phyloP scores from a whole-genome alignment of 2,113 vertebrate species.

The Kryptolebias marmoratus region DNA sequence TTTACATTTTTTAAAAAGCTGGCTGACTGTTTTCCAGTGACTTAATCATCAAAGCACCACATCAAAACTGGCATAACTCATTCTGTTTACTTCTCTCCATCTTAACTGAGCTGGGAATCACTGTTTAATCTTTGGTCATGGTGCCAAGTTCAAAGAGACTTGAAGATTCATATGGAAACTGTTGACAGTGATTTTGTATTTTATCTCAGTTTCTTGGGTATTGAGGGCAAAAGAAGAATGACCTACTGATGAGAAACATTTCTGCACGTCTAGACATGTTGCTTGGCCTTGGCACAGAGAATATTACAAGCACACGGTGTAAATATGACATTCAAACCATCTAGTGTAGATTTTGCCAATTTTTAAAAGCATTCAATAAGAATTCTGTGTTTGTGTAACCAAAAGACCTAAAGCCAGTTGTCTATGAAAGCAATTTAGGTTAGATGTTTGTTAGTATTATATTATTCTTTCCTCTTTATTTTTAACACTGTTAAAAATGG shows the following conservation, averaged over 20 bases:
- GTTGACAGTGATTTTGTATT: background rate
- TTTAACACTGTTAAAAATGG: background rate
- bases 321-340: too few relatives aligned
- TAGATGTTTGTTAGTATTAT: background rate
- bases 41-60: slow-evolving; percentile 15
- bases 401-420: background rate
- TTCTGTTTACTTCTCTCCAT: slow-evolving; percentile 22
- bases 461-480: background rate
- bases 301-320: slow-evolving; percentile 40
- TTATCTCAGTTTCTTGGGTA: slow-evolving; percentile 13
- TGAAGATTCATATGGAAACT: slow-evolving; percentile 30
- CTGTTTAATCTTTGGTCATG: slow-evolving; percentile 40
- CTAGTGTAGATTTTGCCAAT: background rate
- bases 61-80: slow-evolving; percentile 31
- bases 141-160: slow-evolving; percentile 47
- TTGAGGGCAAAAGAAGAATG: slow-evolving; percentile 30
- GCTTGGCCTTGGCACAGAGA: slow-evolving; percentile 23
- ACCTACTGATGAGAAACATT: slow-evolving; percentile 39
- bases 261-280: slow-evolving; percentile 35
- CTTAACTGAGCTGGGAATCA: slow-evolving; percentile 11
- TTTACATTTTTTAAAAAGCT: slow-evolving; percentile 8
- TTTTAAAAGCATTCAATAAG: background rate
- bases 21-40: background rate
- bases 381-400: too few relatives aligned
- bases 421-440: background rate